Percentiles rank a stretch among this genome's conserved stretches.
phyloP scores from a whole-genome alignment of 2,797 vertebrate species.

The Apodemus agrarius region DNA sequence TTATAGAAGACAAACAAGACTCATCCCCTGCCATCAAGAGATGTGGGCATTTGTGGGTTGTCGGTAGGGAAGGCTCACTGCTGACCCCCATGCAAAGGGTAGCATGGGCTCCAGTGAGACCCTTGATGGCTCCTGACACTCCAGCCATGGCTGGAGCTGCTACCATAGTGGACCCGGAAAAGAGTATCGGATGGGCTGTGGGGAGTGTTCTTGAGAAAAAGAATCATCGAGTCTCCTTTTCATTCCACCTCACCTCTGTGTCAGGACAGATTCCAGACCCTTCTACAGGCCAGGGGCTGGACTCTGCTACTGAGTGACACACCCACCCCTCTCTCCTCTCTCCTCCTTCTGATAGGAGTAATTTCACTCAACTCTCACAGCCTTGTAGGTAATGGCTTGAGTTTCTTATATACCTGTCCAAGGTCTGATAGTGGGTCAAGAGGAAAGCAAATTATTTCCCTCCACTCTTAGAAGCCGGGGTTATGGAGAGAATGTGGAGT shows the following conservation, averaged over 20 bases:
- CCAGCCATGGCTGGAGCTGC: too few species aligned
- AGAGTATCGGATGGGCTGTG: too few species aligned
- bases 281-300: too few species aligned
- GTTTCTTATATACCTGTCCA: not conserved
- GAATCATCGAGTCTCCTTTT: not conserved
- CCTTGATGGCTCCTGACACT: not conserved
- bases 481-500: not conserved
- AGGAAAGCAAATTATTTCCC: not conserved
- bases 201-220: not conserved
- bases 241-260: not conserved
- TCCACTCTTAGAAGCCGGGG: not conserved
- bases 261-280: not conserved
- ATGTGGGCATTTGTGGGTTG: not conserved
- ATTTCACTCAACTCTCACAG: not conserved
- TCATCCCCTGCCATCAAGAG: not conserved
- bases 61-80: not conserved
- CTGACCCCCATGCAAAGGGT: not conserved
- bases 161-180: not conserved
- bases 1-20: not conserved
- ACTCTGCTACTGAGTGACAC: not conserved
- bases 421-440: conserved; percentile 27
- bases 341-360: not conserved
- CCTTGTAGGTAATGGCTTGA: not conserved
- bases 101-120: not conserved
- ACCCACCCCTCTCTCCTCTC: not conserved